A percentile compares a stretch with the other conserved stretches of the same genome.
Evolutionary conservation across 2,888 invertebrate genomes (phyloP).

Genomic region (Amiota mariae): DNA sequence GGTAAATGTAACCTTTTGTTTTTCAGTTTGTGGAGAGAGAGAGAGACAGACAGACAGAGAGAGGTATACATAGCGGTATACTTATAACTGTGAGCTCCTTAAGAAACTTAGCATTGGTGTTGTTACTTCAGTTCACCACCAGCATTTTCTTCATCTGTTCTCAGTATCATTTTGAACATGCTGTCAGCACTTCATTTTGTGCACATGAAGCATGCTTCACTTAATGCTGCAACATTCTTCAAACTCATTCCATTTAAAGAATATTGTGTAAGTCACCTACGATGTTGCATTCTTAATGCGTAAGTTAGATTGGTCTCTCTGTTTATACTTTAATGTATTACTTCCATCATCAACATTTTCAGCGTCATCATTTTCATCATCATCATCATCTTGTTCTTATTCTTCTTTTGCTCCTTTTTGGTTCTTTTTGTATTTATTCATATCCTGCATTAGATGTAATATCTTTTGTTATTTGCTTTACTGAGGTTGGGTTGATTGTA

Average conservation of each 20-base stretch:
- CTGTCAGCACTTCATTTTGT: slow-evolving; percentile 67
- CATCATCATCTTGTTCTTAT: no score
- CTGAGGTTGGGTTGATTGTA: neutral
- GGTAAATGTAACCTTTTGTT: slow-evolving; percentile 23
- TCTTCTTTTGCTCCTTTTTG: neutral
- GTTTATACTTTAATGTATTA: no score
- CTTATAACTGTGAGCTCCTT: slow-evolving; percentile 36
- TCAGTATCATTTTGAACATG: slow-evolving; percentile 43
- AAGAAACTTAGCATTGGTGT: slow-evolving; percentile 59
- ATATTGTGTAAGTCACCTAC: neutral
- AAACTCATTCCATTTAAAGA: slow-evolving; percentile 20
- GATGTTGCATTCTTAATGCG: slow-evolving; percentile 6
- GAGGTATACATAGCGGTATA: slow-evolving; percentile 2
- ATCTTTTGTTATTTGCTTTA: slow-evolving; percentile 10
- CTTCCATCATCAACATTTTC: neutral
- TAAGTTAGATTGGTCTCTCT: no score
- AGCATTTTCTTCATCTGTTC: neutral
- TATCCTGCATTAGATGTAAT: slow-evolving; percentile 3
- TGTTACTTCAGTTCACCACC: neutral
- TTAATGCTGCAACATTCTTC: slow-evolving; percentile 54
- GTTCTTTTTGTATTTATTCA: slow-evolving; percentile 4
- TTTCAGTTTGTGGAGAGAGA: slow-evolving; percentile 4
- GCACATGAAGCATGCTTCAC: slow-evolving; percentile 60
- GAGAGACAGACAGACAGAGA: no score
- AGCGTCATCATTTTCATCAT: neutral